These are phyloP conservation scores for Geophilus truncorum DNA, from an alignment of 2,888 invertebrate genomes.

Conservation along the genomic window DNA sequence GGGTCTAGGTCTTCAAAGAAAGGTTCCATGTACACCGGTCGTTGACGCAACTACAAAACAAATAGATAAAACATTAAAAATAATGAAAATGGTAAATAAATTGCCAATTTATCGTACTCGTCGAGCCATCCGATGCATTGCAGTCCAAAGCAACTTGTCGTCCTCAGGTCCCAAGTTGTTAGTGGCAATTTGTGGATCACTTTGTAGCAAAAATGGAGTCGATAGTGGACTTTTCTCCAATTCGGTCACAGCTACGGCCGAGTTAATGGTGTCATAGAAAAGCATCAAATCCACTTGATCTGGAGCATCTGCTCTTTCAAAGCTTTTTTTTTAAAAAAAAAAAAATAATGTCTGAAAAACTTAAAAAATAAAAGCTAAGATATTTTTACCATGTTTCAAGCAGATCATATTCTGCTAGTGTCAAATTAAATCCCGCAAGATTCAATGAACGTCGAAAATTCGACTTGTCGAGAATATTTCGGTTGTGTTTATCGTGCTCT, in stretches of 20 bases:
- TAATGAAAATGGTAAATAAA: too few relatives aligned
- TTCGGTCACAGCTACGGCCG: background rate
- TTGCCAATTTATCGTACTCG: background rate
- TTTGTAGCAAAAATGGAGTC: constrained; percentile 29
- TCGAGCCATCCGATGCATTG: constrained; percentile 30
- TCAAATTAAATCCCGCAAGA: background rate
- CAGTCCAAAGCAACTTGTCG: constrained; percentile 29
- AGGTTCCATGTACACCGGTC: background rate
- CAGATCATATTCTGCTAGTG: constrained; percentile 27
- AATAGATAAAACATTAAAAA: too few relatives aligned
- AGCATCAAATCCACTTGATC: constrained; percentile 28
- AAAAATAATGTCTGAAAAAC: background rate
- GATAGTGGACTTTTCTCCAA: constrained; percentile 31
- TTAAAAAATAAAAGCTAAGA: background rate
- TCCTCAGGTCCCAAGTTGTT: constrained; percentile 22
- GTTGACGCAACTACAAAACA: constrained; percentile 28
- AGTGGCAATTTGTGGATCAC: constrained; percentile 15
- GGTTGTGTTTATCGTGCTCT: constrained; percentile 20
- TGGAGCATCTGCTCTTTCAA: constrained; percentile 22
- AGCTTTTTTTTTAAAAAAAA: constrained; percentile 27
- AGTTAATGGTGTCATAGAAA: constrained; percentile 32
- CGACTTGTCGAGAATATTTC: background rate
- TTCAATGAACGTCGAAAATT: constrained; percentile 10
- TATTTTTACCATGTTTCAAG: constrained; percentile 30
- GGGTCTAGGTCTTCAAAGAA: background rate